These are phyloP conservation scores for Morone chrysops DNA, from an alignment of 2,113 vertebrate species.

Conservation along the genomic window DNA sequence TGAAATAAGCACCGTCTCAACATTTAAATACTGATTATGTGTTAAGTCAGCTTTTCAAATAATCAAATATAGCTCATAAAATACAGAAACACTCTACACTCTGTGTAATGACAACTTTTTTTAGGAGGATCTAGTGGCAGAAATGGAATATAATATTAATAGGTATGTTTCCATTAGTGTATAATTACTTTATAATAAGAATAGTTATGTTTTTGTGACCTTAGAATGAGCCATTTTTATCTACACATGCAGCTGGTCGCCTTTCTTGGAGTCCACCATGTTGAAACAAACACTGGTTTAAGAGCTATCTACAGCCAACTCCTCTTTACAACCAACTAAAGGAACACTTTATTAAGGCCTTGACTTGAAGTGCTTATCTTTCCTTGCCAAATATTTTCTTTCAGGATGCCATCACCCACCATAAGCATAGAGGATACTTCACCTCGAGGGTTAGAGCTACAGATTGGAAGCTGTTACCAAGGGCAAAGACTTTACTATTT, in stretches of 20 bases:
- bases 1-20: no score
- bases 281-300: background rate
- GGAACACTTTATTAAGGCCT: constrained; percentile 1
- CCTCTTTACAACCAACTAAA: background rate
- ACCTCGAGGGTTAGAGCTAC: constrained; percentile 23
- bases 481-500: constrained; percentile 17
- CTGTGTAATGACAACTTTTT: background rate
- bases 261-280: no score
- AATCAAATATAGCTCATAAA: background rate
- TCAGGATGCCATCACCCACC: constrained; percentile 12
- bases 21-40: no score
- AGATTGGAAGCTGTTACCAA: constrained; percentile 29
- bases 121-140: no score
- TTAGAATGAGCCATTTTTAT: background rate
- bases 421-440: constrained; percentile 22
- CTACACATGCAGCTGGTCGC: background rate
- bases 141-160: no score
- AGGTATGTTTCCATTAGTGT: no score
- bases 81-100: background rate
- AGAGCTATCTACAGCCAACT: no score
- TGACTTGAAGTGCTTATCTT: constrained; percentile 24
- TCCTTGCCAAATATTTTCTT: constrained; percentile 20
- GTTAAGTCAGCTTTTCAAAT: no score
- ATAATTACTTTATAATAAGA: no score
- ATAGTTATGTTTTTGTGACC: no score